Percentiles rank a stretch among this genome's conserved stretches.
phyloP scores from a whole-genome alignment of 2,113 vertebrate genomes.

The Scatophagus argus region DNA sequence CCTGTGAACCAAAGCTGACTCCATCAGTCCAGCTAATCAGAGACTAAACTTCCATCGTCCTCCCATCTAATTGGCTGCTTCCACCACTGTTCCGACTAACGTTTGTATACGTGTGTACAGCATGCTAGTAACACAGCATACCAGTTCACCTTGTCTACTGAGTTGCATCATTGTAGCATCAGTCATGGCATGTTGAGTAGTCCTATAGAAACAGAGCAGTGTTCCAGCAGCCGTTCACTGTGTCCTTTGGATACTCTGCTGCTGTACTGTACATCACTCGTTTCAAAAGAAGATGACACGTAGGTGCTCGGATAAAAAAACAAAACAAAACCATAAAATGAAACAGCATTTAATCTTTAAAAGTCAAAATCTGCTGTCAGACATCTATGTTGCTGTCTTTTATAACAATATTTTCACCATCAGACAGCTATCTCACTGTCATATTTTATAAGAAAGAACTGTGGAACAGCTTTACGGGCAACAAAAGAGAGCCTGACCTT shows the following conservation, averaged over 20 bases:
- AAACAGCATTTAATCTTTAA: background rate
- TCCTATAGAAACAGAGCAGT: conserved; percentile 8
- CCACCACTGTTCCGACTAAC: conserved; percentile 59
- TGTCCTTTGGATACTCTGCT: background rate
- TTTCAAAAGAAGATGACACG: conserved; percentile 11
- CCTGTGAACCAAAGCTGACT: conserved; percentile 40
- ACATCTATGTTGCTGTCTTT: conserved; percentile 29
- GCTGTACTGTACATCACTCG: conserved; percentile 4
- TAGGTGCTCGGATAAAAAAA: conserved; percentile 22
- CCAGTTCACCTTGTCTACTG: conserved; percentile 36
- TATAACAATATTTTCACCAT: conserved; percentile 43
- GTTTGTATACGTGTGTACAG: conserved; percentile 31
- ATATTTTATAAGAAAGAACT: conserved; percentile 5
- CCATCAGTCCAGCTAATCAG: conserved; percentile 54
- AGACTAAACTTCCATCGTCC: conserved; percentile 55
- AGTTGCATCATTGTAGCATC: conserved; percentile 25
- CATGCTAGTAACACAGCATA: conserved; percentile 52
- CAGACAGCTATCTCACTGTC: conserved; percentile 22
- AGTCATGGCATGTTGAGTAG: conserved; percentile 20
- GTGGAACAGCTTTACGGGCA: background rate
- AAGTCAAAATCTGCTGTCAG: conserved; percentile 46
- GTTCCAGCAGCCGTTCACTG: background rate
- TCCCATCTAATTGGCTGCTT: conserved; percentile 64
- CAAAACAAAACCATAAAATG: too few relatives aligned
- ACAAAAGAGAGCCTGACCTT: conserved; percentile 23